Percentiles rank a stretch among this genome's conserved stretches.
phyloP scores from a whole-genome alignment of 1,140 invertebrate genomes.

The Heliothis subflexa region DNA sequence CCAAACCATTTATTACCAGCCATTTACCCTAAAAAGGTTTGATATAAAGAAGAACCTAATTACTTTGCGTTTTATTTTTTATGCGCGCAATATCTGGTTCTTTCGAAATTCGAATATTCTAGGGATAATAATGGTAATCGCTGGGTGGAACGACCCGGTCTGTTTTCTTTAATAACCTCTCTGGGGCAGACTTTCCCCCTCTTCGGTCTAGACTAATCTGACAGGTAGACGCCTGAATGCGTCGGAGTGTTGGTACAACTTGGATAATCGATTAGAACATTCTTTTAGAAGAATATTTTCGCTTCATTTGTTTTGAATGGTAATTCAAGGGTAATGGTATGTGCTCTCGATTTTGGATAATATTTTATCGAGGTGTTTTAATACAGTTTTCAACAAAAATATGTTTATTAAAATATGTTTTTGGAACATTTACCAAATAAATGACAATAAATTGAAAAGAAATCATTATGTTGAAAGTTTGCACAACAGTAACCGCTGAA shows the following conservation, averaged over 20 bases:
- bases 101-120: neutral
- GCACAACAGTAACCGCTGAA: too few species aligned
- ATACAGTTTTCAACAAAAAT: too few species aligned
- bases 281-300: neutral
- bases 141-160: slow-evolving; percentile 15
- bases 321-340: too few species aligned
- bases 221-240: slow-evolving; percentile 30
- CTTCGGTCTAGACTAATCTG: slow-evolving; percentile 33
- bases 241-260: slow-evolving; percentile 9
- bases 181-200: slow-evolving; percentile 1
- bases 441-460: too few species aligned
- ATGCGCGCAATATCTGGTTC: neutral
- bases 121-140: slow-evolving; percentile 3
- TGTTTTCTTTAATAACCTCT: slow-evolving; percentile 15
- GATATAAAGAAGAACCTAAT: neutral
- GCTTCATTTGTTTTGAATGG: neutral
- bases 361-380: too few species aligned
- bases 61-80: neutral
- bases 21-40: slow-evolving; percentile 27
- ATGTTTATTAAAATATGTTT: too few species aligned
- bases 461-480: too few species aligned
- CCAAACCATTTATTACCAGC: neutral
- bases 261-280: neutral
- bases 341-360: too few species aligned
- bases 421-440: too few species aligned